Conservation (phyloP, 2,113 vertebrate species). For the Ranitomeya variabilis region DNA sequence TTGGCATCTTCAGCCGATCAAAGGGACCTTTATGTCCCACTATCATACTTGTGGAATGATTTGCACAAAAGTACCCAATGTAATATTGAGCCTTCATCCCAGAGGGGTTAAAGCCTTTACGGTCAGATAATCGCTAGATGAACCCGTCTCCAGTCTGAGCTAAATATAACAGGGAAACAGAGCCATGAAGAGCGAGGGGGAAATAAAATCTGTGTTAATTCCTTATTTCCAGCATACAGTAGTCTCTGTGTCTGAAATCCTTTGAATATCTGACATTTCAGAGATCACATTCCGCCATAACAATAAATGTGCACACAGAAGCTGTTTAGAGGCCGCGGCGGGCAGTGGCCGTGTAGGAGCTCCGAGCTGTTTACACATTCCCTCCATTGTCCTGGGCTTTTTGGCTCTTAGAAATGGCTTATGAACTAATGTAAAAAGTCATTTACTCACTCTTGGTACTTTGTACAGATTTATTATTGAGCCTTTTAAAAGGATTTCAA, state of each 20-base stretch:
- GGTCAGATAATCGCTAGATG: background rate
- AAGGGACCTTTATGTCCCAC: too few species aligned
- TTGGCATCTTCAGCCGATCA: too few species aligned
- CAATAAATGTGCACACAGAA: slow-evolving; percentile 50
- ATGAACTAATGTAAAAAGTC: background rate
- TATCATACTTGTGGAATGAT: background rate
- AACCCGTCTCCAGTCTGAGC: background rate
- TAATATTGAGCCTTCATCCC: slow-evolving; percentile 27
- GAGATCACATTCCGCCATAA: slow-evolving; percentile 50
- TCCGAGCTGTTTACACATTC: slow-evolving; percentile 15
- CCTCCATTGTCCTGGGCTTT: slow-evolving; percentile 31
- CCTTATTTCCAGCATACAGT: slow-evolving; percentile 45
- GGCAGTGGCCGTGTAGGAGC: slow-evolving; percentile 20
- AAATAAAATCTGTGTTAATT: slow-evolving; percentile 22
- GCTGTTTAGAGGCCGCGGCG: slow-evolving; percentile 14
- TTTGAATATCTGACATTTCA: slow-evolving; percentile 51
- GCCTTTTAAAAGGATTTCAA: background rate
- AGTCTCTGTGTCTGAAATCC: slow-evolving; percentile 27
- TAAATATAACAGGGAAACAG: slow-evolving; percentile 28
- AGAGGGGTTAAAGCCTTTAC: slow-evolving; percentile 1
- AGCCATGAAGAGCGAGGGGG: background rate
- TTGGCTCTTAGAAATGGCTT: background rate
- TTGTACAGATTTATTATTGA: background rate
- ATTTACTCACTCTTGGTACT: slow-evolving; percentile 1
- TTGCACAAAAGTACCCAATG: slow-evolving; percentile 2